Evolutionary conservation across 2,888 invertebrate genomes (phyloP), one percentile per base, ranked within the genome.

Genomic region (Erannis defoliaria): DNA sequence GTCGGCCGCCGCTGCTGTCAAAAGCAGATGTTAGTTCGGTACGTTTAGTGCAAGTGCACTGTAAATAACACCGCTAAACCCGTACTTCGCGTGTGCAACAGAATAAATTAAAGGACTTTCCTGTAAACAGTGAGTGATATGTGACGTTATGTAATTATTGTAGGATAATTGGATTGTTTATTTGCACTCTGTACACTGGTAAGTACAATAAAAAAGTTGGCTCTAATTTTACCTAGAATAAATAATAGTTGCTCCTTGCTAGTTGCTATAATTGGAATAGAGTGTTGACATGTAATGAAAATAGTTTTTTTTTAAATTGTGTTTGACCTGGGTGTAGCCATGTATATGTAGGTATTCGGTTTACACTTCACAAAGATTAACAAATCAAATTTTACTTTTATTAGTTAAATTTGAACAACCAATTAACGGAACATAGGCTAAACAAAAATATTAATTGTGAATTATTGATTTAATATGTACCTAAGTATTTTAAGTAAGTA

Each of bases 71-170:
- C 14, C 16, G 18, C 37, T 16, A 26, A 38, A 51, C 14, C 5
- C 12, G 5, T 21, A 38, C 6, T 38, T 26, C 38, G 50, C 50
- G 26, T 26, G 50, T 38, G 50, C 16, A 35, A 16, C 9, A 10
- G 23, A 2, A 14, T 26, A 23, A 38, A 40, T 16, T 0, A 51
- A 51, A 14, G 40, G n/a, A 2, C 5, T 5, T 23, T 21, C n/a
- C 8, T 43, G 14, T 23, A 23, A 23, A 23, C 5, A n/a, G 40
- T 31, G 26, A 21, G 19, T 16, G n/a, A 37, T 16, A 48, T 35
- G 42, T 60, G 48, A 37, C 43, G 43, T 60, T 43, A 38, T 43
- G 19, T 67, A 66, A 66, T 73, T 23, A 18, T 10, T 23, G 40
- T 26, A n/a, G 5, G 8, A 26, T 26, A 6, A 26, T 6, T 26